phyloP scores from a whole-genome alignment of 2,797 vertebrate species.

The Onychomys leucogaster region DNA sequence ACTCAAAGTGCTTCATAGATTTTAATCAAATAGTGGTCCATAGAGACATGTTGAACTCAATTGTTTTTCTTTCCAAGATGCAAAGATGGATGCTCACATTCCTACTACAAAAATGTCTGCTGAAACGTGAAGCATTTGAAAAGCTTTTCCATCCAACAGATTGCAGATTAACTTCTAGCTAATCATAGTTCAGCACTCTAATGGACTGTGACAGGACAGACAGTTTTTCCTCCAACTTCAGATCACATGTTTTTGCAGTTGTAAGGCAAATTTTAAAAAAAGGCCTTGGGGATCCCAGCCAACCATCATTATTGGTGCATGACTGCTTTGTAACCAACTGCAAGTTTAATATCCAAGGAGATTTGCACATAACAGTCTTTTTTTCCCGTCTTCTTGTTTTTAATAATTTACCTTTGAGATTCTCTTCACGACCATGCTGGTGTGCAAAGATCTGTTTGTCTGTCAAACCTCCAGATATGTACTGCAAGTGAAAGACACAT shows the following conservation, averaged over 20 bases:
- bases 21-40: constrained; percentile 64
- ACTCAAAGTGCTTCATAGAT: constrained; percentile 17
- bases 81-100: constrained; percentile 59
- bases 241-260: constrained; percentile 82
- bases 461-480: constrained; percentile 83
- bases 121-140: constrained; percentile 66
- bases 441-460: constrained; percentile 85
- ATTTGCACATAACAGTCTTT: constrained; percentile 80
- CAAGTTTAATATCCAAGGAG: constrained; percentile 85
- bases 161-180: constrained; percentile 80
- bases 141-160: constrained; percentile 63
- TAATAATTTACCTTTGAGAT: constrained; percentile 88
- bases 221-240: constrained; percentile 73
- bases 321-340: constrained; percentile 84
- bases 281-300: constrained; percentile 83
- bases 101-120: constrained; percentile 50
- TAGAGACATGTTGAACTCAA: constrained; percentile 42
- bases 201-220: constrained; percentile 64
- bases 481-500: constrained; percentile 79
- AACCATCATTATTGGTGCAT: constrained; percentile 82
- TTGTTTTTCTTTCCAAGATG: constrained; percentile 68
- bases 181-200: constrained; percentile 80
- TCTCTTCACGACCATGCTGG: constrained; percentile 78
- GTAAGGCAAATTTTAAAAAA: constrained; percentile 82
- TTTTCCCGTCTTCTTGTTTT: constrained; percentile 85